Evolutionary conservation across 2,888 invertebrate genomes (phyloP), one percentile per base, ranked within the genome.

Genomic region (Pollenia labialis): DNA sequence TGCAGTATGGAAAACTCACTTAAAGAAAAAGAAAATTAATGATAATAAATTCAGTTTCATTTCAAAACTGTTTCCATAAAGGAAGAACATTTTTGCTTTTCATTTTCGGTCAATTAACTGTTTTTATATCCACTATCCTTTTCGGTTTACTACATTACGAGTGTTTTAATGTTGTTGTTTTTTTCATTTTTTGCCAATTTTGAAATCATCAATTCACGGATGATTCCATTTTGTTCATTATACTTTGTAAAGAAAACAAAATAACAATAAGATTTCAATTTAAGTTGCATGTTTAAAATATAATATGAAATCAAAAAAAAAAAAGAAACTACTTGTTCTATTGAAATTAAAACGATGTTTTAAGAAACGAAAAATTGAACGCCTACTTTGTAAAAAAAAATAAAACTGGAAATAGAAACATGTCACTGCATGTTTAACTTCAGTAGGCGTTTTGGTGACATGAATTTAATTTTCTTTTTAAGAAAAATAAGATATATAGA

Each of bases 271-370:
- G 48, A 74, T 32, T 72, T 60, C 69, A 69, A 42, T 60, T 69
- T 60, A 69, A 69, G 32, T 68, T 77, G 1, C 11, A 48, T 68
- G 40, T 46, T 71, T 62, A n/a, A 79, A 75, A 75, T 64, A 52
- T 75, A 64, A 64, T 75, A 64, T 52, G 8, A 42, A 75, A 32
- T 32, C 4, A 32, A 32, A 32, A 32, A 32, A 32, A 18, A 32
- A 32, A 71, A 50, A 40, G 18, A 79, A 62, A 52, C 71, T 62
- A 71, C 50, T 52, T 32, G 32, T 32, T 12, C 46, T 48, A 32
- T 12, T 40, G 16, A 48, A 40, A 46, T 68, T 44, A 14, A 50
- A 23, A 44, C 18, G 16, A n/a, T 12, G 32, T 66, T 42, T 32
- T 14, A 48, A 32, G 10, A 50, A 32, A 68, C 60, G n/a, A n/a